Evolutionary conservation across 2,113 vertebrate species (phyloP).

Genomic region (Poeciliopsis turrubarensis): DNA sequence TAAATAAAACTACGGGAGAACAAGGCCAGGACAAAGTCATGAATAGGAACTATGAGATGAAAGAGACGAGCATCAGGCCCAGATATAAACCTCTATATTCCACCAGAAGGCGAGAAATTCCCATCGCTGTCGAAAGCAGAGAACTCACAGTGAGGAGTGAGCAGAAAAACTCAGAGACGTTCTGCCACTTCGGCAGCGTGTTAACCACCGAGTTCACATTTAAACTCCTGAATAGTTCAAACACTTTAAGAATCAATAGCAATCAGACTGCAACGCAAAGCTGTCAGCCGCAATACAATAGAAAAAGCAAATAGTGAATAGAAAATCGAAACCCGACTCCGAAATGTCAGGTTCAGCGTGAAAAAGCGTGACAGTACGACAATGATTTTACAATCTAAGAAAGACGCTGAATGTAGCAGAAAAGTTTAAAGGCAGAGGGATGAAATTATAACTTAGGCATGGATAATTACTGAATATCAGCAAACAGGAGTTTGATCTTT

Average conservation of each 20-base stretch:
- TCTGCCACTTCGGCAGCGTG: background rate
- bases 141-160: background rate
- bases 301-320: slow-evolving; percentile 7
- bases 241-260: slow-evolving; percentile 15
- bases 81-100: too few species aligned
- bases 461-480: background rate
- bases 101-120: background rate
- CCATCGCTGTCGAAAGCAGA: background rate
- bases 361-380: background rate
- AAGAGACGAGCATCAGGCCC: too few species aligned
- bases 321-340: slow-evolving; percentile 1
- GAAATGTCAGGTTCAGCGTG: slow-evolving; percentile 3
- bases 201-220: background rate
- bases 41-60: background rate
- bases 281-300: slow-evolving; percentile 5
- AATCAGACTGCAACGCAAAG: slow-evolving; percentile 6
- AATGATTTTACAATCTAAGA: background rate
- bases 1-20: background rate
- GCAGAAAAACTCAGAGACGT: background rate
- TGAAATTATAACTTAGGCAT: background rate
- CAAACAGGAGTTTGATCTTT: background rate
- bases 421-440: background rate
- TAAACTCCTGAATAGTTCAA: slow-evolving; percentile 6
- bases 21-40: background rate
- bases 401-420: background rate